These are phyloP conservation scores for Brachypteracias leptosomus DNA, from an alignment of 2,113 vertebrate species.

Conservation along the genomic window DNA sequence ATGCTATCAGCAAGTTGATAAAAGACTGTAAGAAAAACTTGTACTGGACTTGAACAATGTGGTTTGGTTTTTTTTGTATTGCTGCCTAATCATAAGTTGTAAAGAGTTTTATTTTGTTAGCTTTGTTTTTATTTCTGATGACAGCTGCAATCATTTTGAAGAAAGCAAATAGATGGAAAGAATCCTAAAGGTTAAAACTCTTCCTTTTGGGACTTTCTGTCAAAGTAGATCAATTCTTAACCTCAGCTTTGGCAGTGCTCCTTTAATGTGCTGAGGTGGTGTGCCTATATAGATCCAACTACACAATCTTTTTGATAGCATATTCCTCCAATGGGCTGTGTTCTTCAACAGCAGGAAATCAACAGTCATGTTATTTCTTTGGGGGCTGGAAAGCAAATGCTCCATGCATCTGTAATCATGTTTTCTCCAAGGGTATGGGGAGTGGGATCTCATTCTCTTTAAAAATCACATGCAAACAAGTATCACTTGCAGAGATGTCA, in stretches of 20 bases:
- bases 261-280: conserved; percentile 6
- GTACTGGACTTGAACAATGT: neutral
- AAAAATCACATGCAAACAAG: neutral
- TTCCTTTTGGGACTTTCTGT: conserved; percentile 50
- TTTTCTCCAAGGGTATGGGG: neutral
- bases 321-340: neutral
- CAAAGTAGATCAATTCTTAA: conserved; percentile 47
- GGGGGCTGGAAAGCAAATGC: neutral
- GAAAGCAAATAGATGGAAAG: conserved; percentile 34
- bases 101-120: neutral
- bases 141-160: conserved; percentile 28
- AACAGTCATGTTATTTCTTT: neutral
- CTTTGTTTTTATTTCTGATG: conserved; percentile 35
- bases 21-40: neutral
- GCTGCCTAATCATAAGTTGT: neutral
- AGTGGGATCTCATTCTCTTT: neutral
- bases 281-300: neutral
- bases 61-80: neutral
- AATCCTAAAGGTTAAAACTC: conserved; percentile 54
- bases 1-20: neutral
- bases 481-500: neutral
- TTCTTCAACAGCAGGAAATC: neutral
- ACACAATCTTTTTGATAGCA: neutral
- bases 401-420: neutral
- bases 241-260: neutral